Evolutionary conservation across 2,888 invertebrate species (phyloP), one percentile per base, ranked within the genome.

Genomic region (Parnassius apollo): DNA sequence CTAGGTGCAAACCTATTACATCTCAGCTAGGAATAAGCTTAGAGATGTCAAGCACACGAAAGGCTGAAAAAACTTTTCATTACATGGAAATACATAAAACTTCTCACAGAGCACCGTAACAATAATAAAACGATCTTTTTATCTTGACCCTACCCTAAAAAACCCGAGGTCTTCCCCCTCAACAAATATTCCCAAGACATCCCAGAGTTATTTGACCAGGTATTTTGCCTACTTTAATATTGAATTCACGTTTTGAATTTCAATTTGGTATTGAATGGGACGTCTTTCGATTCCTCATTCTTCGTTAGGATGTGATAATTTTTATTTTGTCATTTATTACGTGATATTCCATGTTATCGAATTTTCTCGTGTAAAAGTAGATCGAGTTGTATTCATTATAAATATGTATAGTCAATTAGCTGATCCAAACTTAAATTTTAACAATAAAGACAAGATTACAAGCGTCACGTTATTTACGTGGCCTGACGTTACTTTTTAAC

Each of bases 161-260:
- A 35, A n/a, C 57, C 56, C 42, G 22, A 42, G 48, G 46, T 58
- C 59, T 56, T 51, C 65, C 65, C 66, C 71, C 71, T 71, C 67
- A 59, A 68, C 70, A 70, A 73, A 73, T 74, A 78, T 76, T 76
- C 76, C 65, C 68, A 44, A 63, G 69, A 70, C 75, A 74, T 75
- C 65, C 72, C 65, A 65, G 72, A 76, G 77, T 72, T 76, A 77
- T 75, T 75, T 69, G 72, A 72, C 63, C 75, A 76, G 78, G 77
- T 78, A 78, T 78, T 77, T 74, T 70, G 68, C 68, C 66, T 71
- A 74, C 75, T 75, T 75, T 72, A 73, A 75, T 76, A 76, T 76
- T 73, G 75, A 71, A 71, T 66, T 60, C 70, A 61, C 75, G 74
- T 74, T 75, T 74, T 71, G 75, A 78, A 78, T 76, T 77, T 75